Conservation (phyloP, 1,140 invertebrate species). For the Drosophila littoralis region DNA sequence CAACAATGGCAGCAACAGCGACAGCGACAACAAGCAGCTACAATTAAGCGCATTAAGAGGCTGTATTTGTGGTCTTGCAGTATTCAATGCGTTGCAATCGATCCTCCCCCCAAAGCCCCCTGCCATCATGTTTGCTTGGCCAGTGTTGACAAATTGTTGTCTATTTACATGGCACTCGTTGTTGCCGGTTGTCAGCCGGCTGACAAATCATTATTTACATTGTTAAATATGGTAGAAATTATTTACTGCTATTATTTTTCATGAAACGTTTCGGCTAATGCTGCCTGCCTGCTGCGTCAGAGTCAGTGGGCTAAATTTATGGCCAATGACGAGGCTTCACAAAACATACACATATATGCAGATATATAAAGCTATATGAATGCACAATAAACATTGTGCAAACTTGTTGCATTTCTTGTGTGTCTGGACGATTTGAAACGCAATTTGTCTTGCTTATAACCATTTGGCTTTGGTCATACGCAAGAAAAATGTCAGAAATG, state of each 20-base stretch:
- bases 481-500: slow-evolving; percentile 54
- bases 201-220: slow-evolving; percentile 80
- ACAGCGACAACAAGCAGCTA: slow-evolving; percentile 4
- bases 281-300: slow-evolving; percentile 20
- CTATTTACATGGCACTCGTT: slow-evolving; percentile 71
- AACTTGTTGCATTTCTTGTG: slow-evolving; percentile 74
- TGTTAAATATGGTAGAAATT: slow-evolving; percentile 72
- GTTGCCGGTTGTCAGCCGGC: slow-evolving; percentile 57
- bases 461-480: slow-evolving; percentile 38
- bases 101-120: background rate
- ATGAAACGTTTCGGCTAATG: slow-evolving; percentile 25
- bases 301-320: slow-evolving; percentile 50
- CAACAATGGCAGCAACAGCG: slow-evolving; percentile 13
- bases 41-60: slow-evolving; percentile 47
- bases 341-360: slow-evolving; percentile 12
- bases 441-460: slow-evolving; percentile 66
- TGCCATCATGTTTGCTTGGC: slow-evolving; percentile 7
- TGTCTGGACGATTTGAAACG: slow-evolving; percentile 46
- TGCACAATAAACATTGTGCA: slow-evolving; percentile 57
- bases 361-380: slow-evolving; percentile 4
- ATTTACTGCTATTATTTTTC: slow-evolving; percentile 69
- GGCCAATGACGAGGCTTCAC: slow-evolving; percentile 51
- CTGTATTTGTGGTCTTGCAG: slow-evolving; percentile 23
- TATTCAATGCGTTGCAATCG: slow-evolving; percentile 12
- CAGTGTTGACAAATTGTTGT: slow-evolving; percentile 70